A percentile compares a stretch with the other conserved stretches of the same genome.
Conservation (phyloP, 1,140 invertebrate species). For the Drosophila subpulchrella region DNA sequence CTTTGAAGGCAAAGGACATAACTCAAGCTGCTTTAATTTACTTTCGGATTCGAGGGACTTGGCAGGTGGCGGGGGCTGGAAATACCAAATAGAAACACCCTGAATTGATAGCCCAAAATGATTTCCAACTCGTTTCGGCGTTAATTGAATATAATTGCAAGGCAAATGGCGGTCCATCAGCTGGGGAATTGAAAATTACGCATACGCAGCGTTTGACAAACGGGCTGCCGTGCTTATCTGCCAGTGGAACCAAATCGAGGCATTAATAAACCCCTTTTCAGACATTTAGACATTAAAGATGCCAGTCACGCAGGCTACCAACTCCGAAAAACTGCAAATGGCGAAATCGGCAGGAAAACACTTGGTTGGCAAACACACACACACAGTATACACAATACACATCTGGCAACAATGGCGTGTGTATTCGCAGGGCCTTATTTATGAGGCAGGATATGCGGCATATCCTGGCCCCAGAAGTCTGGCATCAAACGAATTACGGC, state of each 20-base stretch:
- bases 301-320: constrained; percentile 49
- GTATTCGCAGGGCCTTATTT: constrained; percentile 51
- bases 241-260: constrained; percentile 23
- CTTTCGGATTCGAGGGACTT: constrained; percentile 53
- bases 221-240: constrained; percentile 31
- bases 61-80: constrained; percentile 46
- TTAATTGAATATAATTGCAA: constrained; percentile 74
- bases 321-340: constrained; percentile 42
- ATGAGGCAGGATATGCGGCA: constrained; percentile 66
- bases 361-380: constrained; percentile 37
- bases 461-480: constrained; percentile 65
- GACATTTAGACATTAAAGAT: constrained; percentile 29
- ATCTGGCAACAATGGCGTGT: constrained; percentile 57
- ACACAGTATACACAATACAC: constrained; percentile 38
- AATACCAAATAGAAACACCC: neutral
- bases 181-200: constrained; percentile 54
- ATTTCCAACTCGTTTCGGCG: constrained; percentile 52
- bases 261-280: constrained; percentile 23
- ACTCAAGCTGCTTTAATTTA: constrained; percentile 54
- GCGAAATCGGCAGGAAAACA: constrained; percentile 21
- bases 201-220: constrained; percentile 61
- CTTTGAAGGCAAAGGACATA: constrained; percentile 21
- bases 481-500: constrained; percentile 76
- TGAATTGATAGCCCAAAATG: constrained; percentile 63
- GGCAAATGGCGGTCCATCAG: constrained; percentile 13